A percentile compares a stretch with the other conserved stretches of the same genome.
These are phyloP conservation scores for Cactoblastis cactorum DNA, from an alignment of 2,888 invertebrate genomes.

Conservation along the genomic window DNA sequence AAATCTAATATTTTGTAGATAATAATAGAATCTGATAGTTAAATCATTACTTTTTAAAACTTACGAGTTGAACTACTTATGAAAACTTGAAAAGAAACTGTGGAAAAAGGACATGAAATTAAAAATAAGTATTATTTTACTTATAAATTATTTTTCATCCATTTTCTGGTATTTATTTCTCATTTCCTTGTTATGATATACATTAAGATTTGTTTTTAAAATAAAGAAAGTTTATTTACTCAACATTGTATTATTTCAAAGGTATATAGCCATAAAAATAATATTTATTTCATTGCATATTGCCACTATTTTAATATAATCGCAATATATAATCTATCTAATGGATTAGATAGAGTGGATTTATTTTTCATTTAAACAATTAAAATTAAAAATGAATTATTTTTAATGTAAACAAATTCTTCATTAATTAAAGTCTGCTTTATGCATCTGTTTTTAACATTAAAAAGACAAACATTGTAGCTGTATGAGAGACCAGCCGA, in stretches of 20 bases:
- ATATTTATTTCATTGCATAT: no score
- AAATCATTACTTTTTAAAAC: not conserved
- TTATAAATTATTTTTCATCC: constrained; percentile 16
- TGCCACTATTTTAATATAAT: no score
- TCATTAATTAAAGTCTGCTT: no score
- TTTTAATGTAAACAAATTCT: no score
- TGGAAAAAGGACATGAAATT: constrained; percentile 9
- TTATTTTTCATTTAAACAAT: no score
- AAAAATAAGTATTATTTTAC: constrained; percentile 24
- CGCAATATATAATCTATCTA: no score
- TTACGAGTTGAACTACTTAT: not conserved
- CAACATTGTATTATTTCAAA: constrained; percentile 3
- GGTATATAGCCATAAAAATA: no score
- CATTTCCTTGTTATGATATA: constrained; percentile 21
- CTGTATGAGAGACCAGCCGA: no score
- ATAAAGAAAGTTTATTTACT: constrained; percentile 26
- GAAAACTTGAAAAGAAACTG: not conserved
- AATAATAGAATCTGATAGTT: not conserved
- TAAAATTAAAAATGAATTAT: no score
- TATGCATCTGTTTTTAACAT: no score
- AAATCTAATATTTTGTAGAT: not conserved
- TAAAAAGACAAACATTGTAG: no score
- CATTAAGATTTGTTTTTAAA: constrained; percentile 25
- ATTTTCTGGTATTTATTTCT: constrained; percentile 28
- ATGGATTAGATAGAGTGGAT: no score